Percentiles rank a stretch among this genome's conserved stretches.
Conservation (phyloP, 2,113 vertebrate species). For the Falco punctatus region DNA sequence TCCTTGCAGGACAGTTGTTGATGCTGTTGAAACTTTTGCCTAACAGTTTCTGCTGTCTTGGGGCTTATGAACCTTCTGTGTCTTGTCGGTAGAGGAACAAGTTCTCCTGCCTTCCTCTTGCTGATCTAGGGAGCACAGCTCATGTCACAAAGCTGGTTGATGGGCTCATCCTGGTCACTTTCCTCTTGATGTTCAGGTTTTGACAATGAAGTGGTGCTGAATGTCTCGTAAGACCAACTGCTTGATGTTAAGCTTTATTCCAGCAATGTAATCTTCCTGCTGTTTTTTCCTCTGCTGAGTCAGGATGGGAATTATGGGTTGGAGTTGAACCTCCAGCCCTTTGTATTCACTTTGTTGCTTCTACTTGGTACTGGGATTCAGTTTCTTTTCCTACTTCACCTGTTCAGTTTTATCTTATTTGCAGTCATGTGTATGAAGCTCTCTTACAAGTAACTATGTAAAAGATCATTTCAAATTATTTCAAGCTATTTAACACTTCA, state of each 20-base stretch:
- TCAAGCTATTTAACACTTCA: not conserved
- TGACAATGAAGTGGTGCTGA: not conserved
- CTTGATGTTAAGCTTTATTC: not conserved
- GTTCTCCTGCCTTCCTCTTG: not conserved
- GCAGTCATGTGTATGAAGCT: not conserved
- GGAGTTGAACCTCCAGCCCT: not conserved
- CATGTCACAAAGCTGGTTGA: accelerated
- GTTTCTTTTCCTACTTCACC: not conserved
- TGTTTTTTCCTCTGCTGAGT: accelerated
- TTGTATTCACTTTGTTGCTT: not conserved
- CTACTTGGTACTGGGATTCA: not conserved
- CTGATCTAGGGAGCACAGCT: not conserved
- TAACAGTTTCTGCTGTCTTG: not conserved
- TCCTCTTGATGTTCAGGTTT: not conserved
- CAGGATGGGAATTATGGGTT: not conserved
- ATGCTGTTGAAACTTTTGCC: not conserved
- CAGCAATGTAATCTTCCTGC: not conserved
- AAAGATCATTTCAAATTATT: not conserved
- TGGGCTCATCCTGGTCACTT: not conserved
- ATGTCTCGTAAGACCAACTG: accelerated
- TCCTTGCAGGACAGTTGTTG: not conserved
- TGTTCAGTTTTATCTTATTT: not conserved
- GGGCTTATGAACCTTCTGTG: not conserved
- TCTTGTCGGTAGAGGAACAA: not conserved
- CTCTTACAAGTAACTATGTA: not conserved